Evolutionary conservation across 1,140 invertebrate species (phyloP).

Genomic region (Phenacoccus solenopsis): DNA sequence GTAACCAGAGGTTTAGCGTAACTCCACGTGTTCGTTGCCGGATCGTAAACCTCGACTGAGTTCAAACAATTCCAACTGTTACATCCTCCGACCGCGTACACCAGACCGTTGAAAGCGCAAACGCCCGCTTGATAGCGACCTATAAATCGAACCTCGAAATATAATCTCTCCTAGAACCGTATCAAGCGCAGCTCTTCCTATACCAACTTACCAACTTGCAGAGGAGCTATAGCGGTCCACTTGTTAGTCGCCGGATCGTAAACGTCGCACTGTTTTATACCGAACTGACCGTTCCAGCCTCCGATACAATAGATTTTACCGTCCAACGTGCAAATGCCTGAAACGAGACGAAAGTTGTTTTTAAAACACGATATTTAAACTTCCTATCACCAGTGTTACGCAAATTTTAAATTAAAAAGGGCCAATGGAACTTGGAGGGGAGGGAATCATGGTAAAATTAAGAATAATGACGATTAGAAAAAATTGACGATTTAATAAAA

Average conservation of each 20-base stretch:
- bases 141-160: constrained; percentile 28
- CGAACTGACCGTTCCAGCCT: constrained; percentile 63
- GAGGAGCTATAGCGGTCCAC: constrained; percentile 52
- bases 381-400: too few relatives aligned
- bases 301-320: constrained; percentile 64
- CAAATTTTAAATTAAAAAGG: too few relatives aligned
- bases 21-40: constrained; percentile 40
- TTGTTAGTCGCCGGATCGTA: constrained; percentile 45
- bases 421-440: too few relatives aligned
- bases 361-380: too few relatives aligned
- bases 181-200: too few relatives aligned
- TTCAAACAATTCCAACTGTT: constrained; percentile 67
- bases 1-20: constrained; percentile 43
- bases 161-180: too few relatives aligned
- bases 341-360: constrained; percentile 4
- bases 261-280: constrained; percentile 59
- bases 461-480: neutral
- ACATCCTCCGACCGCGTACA: constrained; percentile 69
- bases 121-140: constrained; percentile 67
- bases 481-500: too few relatives aligned
- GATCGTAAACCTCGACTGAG: constrained; percentile 56
- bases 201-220: constrained; percentile 43
- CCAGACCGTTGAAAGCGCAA: constrained; percentile 47
- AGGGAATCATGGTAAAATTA: too few relatives aligned
- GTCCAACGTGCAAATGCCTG: constrained; percentile 55